Evolutionary conservation across 2,888 invertebrate genomes (phyloP), one percentile per base, ranked within the genome.

Genomic region (Drosophila ezoana): DNA sequence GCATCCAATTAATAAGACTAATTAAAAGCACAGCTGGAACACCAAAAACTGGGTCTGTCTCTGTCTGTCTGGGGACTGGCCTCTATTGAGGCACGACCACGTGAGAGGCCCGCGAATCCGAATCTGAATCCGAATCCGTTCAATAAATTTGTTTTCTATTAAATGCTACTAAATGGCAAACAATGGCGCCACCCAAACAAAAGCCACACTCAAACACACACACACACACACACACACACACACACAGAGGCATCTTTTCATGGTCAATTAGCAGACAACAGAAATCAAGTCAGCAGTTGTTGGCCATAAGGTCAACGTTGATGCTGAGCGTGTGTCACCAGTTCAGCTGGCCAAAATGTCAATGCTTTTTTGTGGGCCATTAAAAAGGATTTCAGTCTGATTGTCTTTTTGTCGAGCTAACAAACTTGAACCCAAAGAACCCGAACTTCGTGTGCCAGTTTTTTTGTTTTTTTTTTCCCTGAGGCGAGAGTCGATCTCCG

Each of bases 221-320:
- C 16, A 67, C 13, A 44, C 13, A 65, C 20, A 52, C 1, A 45
- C 11, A 60, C 13, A 33, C 23, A 40, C 1, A 49, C n/a, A 56
- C 10, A 35, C 16, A 44, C 33, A 32, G 33, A 20, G 16, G 14
- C 52, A 45, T 60, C 51, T 69, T 62, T 87, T 84, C 83, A 84
- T 77, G 83, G 83, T 72, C 83, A 84, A 84, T 84, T 84, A 84
- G 85, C 87, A 84, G 81, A 67, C 81, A 72, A 83, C 76, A 66
- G 76, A 82, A 76, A 84, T 79, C 60, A 67, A 66, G 76, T 77
- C 69, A 74, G 41, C 65, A 67, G 72, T 60, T 49, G 63, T 23
- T 62, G 73, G 78, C 73, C 64, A 63, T 70, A 81, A 79, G 84
- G 87, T 79, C 85, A 79, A 54, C 44, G 20, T 43, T 23, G 69